These are phyloP conservation scores for Hyperoplus lanceolatus DNA, from an alignment of 2,797 vertebrate species.

Conservation along the genomic window DNA sequence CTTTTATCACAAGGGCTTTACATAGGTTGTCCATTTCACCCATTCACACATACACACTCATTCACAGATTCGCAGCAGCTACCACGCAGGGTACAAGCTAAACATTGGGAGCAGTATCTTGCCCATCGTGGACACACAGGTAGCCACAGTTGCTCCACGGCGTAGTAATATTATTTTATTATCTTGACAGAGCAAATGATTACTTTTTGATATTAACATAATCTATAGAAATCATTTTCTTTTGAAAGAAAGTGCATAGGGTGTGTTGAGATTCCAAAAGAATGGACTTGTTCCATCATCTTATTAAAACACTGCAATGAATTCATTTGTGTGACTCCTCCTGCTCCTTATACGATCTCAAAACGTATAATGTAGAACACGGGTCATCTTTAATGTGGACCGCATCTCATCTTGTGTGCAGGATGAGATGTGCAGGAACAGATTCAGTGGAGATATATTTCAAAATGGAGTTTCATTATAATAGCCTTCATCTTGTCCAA, in stretches of 20 bases:
- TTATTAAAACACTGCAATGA: background rate
- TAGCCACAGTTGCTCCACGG: too few species aligned
- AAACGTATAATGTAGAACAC: background rate
- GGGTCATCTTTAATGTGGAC: background rate
- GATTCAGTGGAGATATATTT: background rate
- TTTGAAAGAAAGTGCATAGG: background rate
- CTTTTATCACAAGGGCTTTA: too few species aligned
- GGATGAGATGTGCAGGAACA: background rate
- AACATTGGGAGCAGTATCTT: too few species aligned
- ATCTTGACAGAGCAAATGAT: background rate
- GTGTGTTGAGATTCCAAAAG: background rate
- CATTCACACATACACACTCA: too few species aligned
- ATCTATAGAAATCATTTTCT: background rate
- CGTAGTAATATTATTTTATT: background rate
- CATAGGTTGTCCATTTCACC: too few species aligned
- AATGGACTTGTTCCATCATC: background rate
- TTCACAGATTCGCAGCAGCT: too few species aligned
- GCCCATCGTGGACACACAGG: too few species aligned
- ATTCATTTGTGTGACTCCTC: background rate
- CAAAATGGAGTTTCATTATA: background rate
- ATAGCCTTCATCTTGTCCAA: background rate
- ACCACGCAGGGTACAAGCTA: too few species aligned
- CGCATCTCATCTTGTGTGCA: background rate
- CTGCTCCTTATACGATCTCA: background rate
- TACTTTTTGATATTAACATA: background rate